Conservation (phyloP, 2,113 vertebrate genomes). For the Talpa occidentalis region DNA sequence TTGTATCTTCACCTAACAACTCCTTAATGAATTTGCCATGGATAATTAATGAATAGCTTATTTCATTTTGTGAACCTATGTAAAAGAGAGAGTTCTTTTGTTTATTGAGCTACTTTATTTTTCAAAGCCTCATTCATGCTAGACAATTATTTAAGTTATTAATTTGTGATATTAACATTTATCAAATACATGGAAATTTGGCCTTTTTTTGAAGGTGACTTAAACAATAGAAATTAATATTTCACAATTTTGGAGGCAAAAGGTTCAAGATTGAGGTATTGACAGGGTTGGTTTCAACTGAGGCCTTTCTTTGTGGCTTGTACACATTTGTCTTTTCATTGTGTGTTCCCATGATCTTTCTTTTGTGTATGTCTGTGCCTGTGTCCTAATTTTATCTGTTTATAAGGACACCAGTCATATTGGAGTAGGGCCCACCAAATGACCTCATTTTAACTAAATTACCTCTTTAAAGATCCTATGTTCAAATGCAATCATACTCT, state of each 20-base stretch:
- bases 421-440: not conserved
- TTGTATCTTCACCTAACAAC: constrained; percentile 34
- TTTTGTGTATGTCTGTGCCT: not conserved
- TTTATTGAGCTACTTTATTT: constrained; percentile 34
- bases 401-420: not conserved
- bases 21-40: constrained; percentile 67
- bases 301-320: not conserved
- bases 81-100: constrained; percentile 39
- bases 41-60: constrained; percentile 53
- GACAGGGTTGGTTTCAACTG: not conserved
- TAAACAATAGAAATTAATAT: not conserved
- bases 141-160: constrained; percentile 51
- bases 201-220: not conserved
- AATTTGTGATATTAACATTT: too few species aligned
- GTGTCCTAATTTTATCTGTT: not conserved
- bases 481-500: not conserved
- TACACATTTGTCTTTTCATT: not conserved
- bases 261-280: not conserved
- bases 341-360: not conserved
- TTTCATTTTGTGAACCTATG: constrained; percentile 42
- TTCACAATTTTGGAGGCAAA: not conserved
- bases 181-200: not conserved
- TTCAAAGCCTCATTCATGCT: constrained; percentile 8
- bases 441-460: not conserved
- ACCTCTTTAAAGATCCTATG: not conserved